These are phyloP conservation scores for Dendrolimus punctatus DNA, from an alignment of 1,140 invertebrate species.

Conservation along the genomic window DNA sequence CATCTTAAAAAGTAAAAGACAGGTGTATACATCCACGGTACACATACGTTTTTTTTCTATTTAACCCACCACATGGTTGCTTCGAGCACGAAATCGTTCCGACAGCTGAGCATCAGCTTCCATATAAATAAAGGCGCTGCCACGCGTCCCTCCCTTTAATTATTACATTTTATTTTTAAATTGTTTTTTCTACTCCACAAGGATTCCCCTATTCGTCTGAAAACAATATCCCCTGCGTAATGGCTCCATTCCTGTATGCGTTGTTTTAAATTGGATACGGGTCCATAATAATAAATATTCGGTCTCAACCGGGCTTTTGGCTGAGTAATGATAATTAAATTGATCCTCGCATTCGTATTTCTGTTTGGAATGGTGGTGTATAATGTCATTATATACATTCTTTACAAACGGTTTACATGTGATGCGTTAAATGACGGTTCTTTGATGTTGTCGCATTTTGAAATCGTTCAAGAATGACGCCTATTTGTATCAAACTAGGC, in stretches of 20 bases:
- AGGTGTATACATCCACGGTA: constrained; percentile 3
- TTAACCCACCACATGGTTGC: constrained; percentile 40
- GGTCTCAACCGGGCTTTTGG: constrained; percentile 58
- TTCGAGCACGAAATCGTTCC: constrained; percentile 47
- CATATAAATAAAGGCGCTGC: constrained; percentile 58
- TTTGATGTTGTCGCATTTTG: no score
- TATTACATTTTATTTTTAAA: constrained; percentile 72
- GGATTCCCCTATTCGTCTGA: constrained; percentile 53
- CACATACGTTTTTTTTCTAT: constrained; percentile 18
- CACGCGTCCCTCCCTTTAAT: constrained; percentile 66
- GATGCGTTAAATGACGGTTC: no score
- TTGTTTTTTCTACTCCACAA: constrained; percentile 64
- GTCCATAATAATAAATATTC: constrained; percentile 66
- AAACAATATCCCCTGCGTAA: constrained; percentile 60
- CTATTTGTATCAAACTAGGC: no score
- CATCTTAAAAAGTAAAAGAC: constrained; percentile 12
- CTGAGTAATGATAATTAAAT: constrained; percentile 69
- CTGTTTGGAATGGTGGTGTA: constrained; percentile 11
- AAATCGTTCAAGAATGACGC: no score
- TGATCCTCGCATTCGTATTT: constrained; percentile 47
- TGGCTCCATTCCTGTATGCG: constrained; percentile 45
- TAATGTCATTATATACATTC: not conserved
- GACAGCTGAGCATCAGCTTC: constrained; percentile 51
- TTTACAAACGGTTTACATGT: no score
- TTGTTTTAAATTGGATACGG: constrained; percentile 71